Conservation (phyloP, 2,797 vertebrate species). For the Melopsittacus undulatus region DNA sequence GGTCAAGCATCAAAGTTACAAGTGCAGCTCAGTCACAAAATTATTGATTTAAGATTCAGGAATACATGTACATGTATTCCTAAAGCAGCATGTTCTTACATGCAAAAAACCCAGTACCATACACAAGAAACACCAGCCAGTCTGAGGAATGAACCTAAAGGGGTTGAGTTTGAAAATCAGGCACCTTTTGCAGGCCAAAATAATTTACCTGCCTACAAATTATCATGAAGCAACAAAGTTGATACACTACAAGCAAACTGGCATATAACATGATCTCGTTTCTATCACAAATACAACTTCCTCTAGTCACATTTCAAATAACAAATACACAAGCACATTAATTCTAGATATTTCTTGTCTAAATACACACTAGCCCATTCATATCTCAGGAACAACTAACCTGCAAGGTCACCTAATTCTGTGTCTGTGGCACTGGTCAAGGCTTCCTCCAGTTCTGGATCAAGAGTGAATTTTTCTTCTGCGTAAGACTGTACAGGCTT, state of each 20-base stretch:
- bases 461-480: constrained; percentile 90
- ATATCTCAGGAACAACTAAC: constrained; percentile 69
- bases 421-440: constrained; percentile 94
- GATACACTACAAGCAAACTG: background rate
- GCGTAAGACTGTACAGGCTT: constrained; percentile 83
- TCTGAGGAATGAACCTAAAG: background rate
- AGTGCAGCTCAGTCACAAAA: background rate
- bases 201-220: background rate
- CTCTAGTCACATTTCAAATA: background rate
- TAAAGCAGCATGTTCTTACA: background rate
- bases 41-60: background rate
- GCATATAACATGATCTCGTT: background rate
- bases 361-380: background rate
- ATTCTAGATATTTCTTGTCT: background rate
- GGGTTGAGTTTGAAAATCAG: background rate
- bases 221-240: background rate
- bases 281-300: background rate
- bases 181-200: background rate
- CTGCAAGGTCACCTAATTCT: constrained; percentile 95
- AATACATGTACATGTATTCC: background rate
- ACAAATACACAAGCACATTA: background rate
- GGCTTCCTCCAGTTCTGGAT: constrained; percentile 97
- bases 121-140: background rate
- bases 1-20: background rate
- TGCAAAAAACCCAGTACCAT: rapidly evolving